These are phyloP conservation scores for Lepilemur septentrionalis DNA, from an alignment of 2,797 vertebrate genomes.

Conservation along the genomic window DNA sequence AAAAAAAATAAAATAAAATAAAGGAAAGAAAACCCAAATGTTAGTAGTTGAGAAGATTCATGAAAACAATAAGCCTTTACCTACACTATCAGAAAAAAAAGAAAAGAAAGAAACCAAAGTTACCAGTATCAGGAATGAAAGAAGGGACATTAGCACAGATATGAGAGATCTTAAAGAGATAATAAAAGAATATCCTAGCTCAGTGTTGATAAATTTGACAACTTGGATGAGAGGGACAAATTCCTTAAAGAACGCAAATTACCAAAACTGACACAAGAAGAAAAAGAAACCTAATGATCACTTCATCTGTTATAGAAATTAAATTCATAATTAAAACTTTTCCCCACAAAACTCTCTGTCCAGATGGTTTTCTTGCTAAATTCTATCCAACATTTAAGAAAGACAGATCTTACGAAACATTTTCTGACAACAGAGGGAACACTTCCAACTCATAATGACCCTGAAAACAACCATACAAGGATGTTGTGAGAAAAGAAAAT, in stretches of 20 bases:
- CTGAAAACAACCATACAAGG: not conserved
- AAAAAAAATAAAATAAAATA: too few relatives aligned
- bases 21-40: not conserved
- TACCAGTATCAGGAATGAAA: not conserved
- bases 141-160: not conserved
- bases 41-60: not conserved
- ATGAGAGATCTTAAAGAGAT: not conserved
- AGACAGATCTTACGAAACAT: not conserved
- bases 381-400: not conserved
- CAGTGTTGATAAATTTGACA: not conserved
- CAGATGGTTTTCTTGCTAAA: constrained; percentile 15
- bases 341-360: not conserved
- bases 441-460: not conserved
- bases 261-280: not conserved
- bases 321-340: not conserved
- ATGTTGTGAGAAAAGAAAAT: not conserved
- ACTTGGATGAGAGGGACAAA: not conserved
- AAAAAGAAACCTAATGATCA: constrained; percentile 7
- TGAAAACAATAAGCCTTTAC: not conserved
- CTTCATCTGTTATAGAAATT: not conserved
- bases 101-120: not conserved
- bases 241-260: not conserved
- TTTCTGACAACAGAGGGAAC: constrained; percentile 7
- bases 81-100: not conserved
- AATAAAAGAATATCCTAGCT: not conserved